Base-by-base conservation (phyloP, 2,888 invertebrate genomes). In the Orgyia antiqua region DNA sequence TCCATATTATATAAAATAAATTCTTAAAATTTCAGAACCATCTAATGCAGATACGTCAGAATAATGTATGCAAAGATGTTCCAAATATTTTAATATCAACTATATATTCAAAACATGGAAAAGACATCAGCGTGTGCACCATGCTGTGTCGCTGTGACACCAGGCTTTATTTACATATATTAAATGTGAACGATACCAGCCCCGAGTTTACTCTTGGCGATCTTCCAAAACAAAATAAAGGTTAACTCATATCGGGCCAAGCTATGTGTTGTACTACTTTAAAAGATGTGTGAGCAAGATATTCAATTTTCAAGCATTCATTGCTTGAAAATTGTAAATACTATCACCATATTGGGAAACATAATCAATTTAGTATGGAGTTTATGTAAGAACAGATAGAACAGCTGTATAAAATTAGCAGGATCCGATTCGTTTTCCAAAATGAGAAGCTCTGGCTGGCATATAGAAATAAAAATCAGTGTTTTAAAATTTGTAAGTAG, bases 91-190 rank as follows among this genome's bases (percentile, higher is more conserved):
- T 8, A 27, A 29, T 10, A 13, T 26, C 23, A 20, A 24, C 21
- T 31, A 32, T 36, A n/a, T 36, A 30, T 38, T 29, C 25, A 31
- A 35, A 38, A 36, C 34, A 43, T 34, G 34, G 13, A 34, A 36
- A 41, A 31, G 36, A 37, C 36, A 41, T 36, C 37, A 43, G 21
- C 25, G 24, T 24, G 34, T 38, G 13, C 20, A 34, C 23, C 36
- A 38, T 34, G 45, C 36, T 31, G 34, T 12, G 19, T 23, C 19
- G 33, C 25, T 42, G 37, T 39, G 13, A 29, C 36, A 35, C 36
- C 34, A 31, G 32, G 44, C 41, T 38, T 49, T 43, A 50, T 51
- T 53, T 50, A 31, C 54, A 38, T 52, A 44, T 39, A 44, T 47
- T 38, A 42, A 36, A 53, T 47, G 33, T 38, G 35, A 36, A 53